phyloP scores from a whole-genome alignment of 2,888 invertebrate species.

The Folsomia candida region DNA sequence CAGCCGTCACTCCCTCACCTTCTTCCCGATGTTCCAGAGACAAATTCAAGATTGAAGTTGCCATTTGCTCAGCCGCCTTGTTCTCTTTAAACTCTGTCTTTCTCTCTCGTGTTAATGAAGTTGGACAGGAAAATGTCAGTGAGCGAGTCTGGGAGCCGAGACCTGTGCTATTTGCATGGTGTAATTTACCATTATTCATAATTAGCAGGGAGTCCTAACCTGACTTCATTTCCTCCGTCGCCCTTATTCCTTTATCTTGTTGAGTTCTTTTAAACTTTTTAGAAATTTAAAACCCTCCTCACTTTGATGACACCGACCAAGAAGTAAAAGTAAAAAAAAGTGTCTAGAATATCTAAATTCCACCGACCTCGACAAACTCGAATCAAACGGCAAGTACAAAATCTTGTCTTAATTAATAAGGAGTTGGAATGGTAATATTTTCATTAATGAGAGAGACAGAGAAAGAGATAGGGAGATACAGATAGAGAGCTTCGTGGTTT shows the following conservation, averaged over 20 bases:
- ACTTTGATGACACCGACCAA: no score
- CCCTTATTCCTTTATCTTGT: neutral
- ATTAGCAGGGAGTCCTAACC: neutral
- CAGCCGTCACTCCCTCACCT: neutral
- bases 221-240: neutral
- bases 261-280: neutral
- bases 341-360: no score
- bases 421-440: neutral
- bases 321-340: no score
- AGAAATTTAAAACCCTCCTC: neutral
- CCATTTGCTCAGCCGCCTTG: neutral
- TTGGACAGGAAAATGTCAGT: neutral
- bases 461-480: no score
- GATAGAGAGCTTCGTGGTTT: no score
- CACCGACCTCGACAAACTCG: no score
- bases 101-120: neutral
- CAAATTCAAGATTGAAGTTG: neutral
- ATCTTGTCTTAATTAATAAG: neutral
- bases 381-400: no score
- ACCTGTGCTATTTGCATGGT: neutral
- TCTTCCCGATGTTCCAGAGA: neutral
- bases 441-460: neutral
- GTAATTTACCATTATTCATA: conserved; percentile 5
- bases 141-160: neutral
- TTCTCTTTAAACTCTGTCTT: neutral